These are phyloP conservation scores for Calephelis nemesis DNA, from an alignment of 1,140 invertebrate genomes.

Conservation along the genomic window DNA sequence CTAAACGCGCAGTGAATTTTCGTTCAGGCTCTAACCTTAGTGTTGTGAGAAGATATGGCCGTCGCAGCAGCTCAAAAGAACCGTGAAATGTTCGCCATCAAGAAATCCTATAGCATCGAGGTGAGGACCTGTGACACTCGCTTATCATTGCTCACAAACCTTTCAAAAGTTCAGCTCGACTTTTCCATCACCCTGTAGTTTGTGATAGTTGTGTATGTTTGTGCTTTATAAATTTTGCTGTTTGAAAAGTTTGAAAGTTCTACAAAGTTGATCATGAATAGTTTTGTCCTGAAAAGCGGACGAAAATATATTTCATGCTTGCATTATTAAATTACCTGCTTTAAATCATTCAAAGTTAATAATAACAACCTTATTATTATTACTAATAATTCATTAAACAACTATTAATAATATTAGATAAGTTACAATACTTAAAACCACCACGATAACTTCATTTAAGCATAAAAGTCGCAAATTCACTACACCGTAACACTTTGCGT, in stretches of 20 bases:
- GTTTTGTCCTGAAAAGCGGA: too few species aligned
- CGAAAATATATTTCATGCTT: too few species aligned
- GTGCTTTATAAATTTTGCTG: not conserved
- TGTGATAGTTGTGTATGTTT: not conserved
- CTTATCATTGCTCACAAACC: constrained; percentile 27
- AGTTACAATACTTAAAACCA: too few species aligned
- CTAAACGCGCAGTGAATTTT: constrained; percentile 75
- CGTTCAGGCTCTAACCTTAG: constrained; percentile 67
- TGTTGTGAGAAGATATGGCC: constrained; percentile 82
- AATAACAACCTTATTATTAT: too few species aligned
- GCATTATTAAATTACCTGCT: too few species aligned
- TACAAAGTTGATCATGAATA: too few species aligned
- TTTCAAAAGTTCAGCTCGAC: constrained; percentile 9
- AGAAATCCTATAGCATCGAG: constrained; percentile 98
- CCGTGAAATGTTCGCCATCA: constrained; percentile 95
- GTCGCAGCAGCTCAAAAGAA: constrained; percentile 94
- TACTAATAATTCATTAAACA: too few species aligned
- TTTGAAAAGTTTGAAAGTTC: not conserved
- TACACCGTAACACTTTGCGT: not conserved
- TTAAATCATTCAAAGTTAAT: too few species aligned
- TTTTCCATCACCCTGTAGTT: not conserved
- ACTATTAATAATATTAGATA: too few species aligned
- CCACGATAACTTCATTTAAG: too few species aligned
- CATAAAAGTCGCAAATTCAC: not conserved
- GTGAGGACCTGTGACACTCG: constrained; percentile 80